Conservation (phyloP, 2,113 vertebrate genomes). For the Gopherus flavomarginatus region DNA sequence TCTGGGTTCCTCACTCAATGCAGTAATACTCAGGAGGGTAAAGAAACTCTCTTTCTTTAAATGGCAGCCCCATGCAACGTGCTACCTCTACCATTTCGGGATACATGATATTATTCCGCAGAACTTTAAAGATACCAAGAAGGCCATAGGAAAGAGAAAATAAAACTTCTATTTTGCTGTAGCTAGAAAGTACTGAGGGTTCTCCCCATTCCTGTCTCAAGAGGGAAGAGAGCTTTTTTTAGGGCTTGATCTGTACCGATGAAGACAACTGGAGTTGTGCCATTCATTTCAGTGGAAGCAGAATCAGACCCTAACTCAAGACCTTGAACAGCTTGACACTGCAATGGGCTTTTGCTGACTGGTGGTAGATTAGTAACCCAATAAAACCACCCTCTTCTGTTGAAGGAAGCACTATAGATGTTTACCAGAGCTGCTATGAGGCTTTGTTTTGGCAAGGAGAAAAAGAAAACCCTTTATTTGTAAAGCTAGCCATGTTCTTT, state of each 20-base stretch:
- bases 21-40: background rate
- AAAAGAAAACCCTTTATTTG: background rate
- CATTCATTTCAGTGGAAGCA: background rate
- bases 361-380: background rate
- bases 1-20: background rate
- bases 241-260: background rate
- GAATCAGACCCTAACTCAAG: background rate
- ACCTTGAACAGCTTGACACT: background rate
- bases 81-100: background rate
- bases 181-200: background rate
- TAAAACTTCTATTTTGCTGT: background rate
- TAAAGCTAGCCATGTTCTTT: background rate
- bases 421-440: background rate
- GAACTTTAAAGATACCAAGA: background rate
- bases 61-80: background rate
- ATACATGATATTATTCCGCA: background rate
- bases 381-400: background rate
- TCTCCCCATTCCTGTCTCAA: background rate
- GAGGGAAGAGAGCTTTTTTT: background rate
- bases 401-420: background rate
- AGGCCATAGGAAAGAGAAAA: background rate
- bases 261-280: rapidly evolving
- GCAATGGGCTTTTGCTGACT: rapidly evolving
- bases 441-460: background rate
- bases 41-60: background rate